Conservation (phyloP, 1,140 invertebrate genomes). For the Neelides sp. region DNA sequence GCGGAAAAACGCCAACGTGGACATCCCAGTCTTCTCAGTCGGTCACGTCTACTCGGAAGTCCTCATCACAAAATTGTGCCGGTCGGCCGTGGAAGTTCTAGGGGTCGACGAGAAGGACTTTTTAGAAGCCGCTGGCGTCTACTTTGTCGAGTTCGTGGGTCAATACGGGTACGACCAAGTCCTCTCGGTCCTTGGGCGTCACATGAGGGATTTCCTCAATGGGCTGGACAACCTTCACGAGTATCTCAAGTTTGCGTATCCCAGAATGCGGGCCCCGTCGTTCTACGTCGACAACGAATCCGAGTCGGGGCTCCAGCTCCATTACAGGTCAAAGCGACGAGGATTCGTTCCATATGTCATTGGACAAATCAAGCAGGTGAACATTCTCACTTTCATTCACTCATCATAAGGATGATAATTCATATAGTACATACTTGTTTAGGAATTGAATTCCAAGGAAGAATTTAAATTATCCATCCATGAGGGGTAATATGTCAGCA, state of each 20-base stretch:
- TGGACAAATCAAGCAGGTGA: constrained; percentile 80
- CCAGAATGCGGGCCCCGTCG: constrained; percentile 71
- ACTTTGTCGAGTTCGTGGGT: constrained; percentile 79
- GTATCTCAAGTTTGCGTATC: constrained; percentile 92
- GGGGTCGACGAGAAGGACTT: constrained; percentile 72
- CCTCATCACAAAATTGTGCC: constrained; percentile 66
- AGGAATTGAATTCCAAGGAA: constrained; percentile 5
- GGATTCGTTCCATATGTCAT: constrained; percentile 94
- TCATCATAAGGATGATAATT: neutral
- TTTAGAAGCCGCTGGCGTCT: constrained; percentile 78
- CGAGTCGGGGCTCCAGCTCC: constrained; percentile 67
- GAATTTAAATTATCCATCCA: neutral
- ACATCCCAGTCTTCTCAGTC: constrained; percentile 74
- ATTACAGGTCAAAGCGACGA: constrained; percentile 80
- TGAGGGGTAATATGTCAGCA: neutral
- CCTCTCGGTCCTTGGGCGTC: constrained; percentile 71
- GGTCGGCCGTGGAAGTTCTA: constrained; percentile 55
- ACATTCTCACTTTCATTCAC: neutral
- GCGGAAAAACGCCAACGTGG: constrained; percentile 60
- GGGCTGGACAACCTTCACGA: constrained; percentile 94
- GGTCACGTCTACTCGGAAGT: constrained; percentile 87
- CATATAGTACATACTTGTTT: neutral
- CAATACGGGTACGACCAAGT: constrained; percentile 86
- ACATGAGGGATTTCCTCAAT: constrained; percentile 91
- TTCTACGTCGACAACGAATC: constrained; percentile 76